Conservation (phyloP, 2,888 invertebrate genomes). For the Pocota personata region DNA sequence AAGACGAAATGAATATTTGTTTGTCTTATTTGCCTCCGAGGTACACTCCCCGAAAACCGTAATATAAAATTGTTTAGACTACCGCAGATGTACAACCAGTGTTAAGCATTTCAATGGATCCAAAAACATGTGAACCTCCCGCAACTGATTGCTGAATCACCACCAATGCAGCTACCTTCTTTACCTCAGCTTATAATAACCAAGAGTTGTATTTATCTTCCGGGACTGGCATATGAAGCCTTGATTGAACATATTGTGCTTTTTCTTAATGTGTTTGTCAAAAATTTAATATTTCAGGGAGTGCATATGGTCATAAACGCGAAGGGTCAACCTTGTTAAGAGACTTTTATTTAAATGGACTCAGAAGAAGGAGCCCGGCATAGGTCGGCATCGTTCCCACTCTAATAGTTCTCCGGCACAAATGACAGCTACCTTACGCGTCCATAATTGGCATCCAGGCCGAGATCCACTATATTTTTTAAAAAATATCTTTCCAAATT, state of each 20-base stretch:
- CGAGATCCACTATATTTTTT: no score
- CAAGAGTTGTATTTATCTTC: constrained; percentile 97
- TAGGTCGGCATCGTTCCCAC: constrained; percentile 62
- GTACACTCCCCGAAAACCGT: constrained; percentile 95
- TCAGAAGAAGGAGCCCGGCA: constrained; percentile 94
- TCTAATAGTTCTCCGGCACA: constrained; percentile 55
- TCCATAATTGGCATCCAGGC: constrained; percentile 62
- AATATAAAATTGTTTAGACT: constrained; percentile 99
- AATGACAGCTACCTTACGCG: constrained; percentile 59
- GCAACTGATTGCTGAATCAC: constrained; percentile 87
- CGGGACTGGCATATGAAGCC: constrained; percentile 98
- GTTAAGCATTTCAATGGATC: constrained; percentile 95
- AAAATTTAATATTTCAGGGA: constrained; percentile 98
- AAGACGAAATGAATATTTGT: no score
- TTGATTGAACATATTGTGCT: constrained; percentile 98
- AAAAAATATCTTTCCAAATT: no score
- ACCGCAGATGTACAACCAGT: constrained; percentile 99
- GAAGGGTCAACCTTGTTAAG: constrained; percentile 99
- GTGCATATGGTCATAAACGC: constrained; percentile 99
- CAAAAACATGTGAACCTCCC: constrained; percentile 86
- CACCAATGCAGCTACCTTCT: constrained; percentile 85
- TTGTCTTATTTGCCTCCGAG: constrained; percentile 97
- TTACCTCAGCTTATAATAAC: constrained; percentile 86
- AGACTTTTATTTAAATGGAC: constrained; percentile 99
- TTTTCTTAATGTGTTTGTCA: constrained; percentile 98